Conservation (phyloP, 2,113 vertebrate species). For the Mesoclemmys tuberculata region DNA sequence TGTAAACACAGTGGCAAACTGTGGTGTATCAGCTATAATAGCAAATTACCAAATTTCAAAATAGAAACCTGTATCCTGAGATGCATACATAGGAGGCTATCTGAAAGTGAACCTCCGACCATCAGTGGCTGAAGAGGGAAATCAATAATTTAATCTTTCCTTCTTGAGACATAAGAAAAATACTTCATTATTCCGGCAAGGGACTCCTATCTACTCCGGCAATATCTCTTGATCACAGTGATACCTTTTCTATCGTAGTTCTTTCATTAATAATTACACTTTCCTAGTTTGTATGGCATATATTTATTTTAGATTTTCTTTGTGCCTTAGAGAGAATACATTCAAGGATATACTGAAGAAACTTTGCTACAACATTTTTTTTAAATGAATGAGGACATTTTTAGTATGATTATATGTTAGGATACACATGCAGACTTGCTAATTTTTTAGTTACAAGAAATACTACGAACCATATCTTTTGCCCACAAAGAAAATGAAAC, state of each 20-base stretch:
- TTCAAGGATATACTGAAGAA: neutral
- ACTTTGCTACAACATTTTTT: neutral
- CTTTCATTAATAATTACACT: neutral
- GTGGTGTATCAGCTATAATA: neutral
- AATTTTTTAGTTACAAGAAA: neutral
- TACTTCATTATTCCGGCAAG: neutral
- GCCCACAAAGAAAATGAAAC: neutral
- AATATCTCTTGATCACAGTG: neutral
- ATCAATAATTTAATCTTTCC: neutral
- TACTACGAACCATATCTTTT: neutral
- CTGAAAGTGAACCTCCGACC: neutral
- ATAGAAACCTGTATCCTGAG: neutral
- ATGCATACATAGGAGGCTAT: neutral
- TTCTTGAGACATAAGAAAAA: neutral
- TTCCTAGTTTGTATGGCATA: neutral
- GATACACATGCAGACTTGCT: neutral
- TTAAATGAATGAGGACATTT: neutral
- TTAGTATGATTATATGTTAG: neutral
- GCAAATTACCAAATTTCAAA: neutral
- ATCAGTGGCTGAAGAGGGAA: neutral
- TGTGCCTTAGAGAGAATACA: neutral
- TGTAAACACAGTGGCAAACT: neutral
- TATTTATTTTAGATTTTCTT: neutral
- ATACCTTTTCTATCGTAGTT: neutral
- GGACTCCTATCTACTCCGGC: neutral